phyloP scores from a whole-genome alignment of 1,140 invertebrate species.

The Dermatophagoides farinae region DNA sequence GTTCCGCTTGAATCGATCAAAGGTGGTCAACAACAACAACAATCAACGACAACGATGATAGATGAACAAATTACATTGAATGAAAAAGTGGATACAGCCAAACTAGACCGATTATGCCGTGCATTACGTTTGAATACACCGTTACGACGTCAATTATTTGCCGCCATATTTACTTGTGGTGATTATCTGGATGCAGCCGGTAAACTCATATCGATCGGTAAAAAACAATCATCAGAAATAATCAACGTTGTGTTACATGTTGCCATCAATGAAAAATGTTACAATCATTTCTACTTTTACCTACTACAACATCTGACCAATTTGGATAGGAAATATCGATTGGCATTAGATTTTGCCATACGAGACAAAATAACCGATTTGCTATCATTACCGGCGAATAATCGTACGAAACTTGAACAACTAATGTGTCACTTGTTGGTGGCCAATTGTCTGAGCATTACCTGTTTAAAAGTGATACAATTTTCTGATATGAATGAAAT shows the following conservation, averaged over 20 bases:
- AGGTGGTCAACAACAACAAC: background rate
- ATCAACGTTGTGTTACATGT: constrained; percentile 14
- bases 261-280: constrained; percentile 13
- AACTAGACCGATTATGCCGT: constrained; percentile 9
- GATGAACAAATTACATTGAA: background rate
- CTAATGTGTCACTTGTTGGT: constrained; percentile 12
- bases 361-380: constrained; percentile 13
- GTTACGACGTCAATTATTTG: constrained; percentile 11
- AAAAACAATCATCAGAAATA: constrained; percentile 13
- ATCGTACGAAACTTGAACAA: background rate
- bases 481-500: constrained; percentile 11
- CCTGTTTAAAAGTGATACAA: constrained; percentile 12
- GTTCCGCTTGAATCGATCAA: background rate
- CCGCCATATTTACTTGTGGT: background rate
- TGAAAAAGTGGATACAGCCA: background rate
- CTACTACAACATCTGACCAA: constrained; percentile 11
- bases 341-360: constrained; percentile 12
- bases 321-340: constrained; percentile 13
- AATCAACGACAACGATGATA: background rate
- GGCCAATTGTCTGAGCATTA: constrained; percentile 10
- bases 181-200: constrained; percentile 14
- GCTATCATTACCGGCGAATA: background rate
- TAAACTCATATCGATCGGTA: constrained; percentile 5
- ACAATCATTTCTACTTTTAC: constrained; percentile 15
- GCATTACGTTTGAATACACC: constrained; percentile 13